phyloP scores from a whole-genome alignment of 2,797 vertebrate genomes.

The Esox lucius region DNA sequence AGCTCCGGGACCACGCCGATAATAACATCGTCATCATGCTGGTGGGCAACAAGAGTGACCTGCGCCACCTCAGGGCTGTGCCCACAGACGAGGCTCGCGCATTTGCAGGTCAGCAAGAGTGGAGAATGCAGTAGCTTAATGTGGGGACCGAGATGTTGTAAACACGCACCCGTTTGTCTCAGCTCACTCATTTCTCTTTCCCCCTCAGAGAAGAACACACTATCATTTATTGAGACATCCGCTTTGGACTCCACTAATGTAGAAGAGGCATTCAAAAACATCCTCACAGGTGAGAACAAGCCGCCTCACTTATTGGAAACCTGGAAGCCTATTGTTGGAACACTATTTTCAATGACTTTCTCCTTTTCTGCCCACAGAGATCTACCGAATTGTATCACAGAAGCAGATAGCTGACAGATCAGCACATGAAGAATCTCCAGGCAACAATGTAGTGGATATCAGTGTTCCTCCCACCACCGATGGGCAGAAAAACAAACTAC shows the following conservation, averaged over 20 bases:
- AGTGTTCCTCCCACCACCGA: slow-evolving; percentile 95
- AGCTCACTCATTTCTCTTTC: slow-evolving; percentile 15
- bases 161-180: neutral
- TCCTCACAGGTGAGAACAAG: slow-evolving; percentile 86
- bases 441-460: slow-evolving; percentile 95
- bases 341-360: neutral
- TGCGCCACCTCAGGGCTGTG: slow-evolving; percentile 91
- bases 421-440: slow-evolving; percentile 93
- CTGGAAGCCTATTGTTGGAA: neutral
- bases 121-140: neutral
- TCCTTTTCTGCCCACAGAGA: slow-evolving; percentile 75
- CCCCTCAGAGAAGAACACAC: slow-evolving; percentile 90
- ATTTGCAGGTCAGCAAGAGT: slow-evolving; percentile 80
- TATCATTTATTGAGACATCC: slow-evolving; percentile 98
- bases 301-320: neutral
- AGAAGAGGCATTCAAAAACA: slow-evolving; percentile 98
- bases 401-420: slow-evolving; percentile 95
- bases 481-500: slow-evolving; percentile 92
- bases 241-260: slow-evolving; percentile 97
- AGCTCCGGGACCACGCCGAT: slow-evolving; percentile 92
- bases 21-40: slow-evolving; percentile 98
- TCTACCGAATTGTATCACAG: slow-evolving; percentile 97
- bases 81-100: slow-evolving; percentile 93
- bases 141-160: neutral
- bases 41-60: slow-evolving; percentile 96